A percentile compares a stretch with the other conserved stretches of the same genome.
Evolutionary conservation across 2,113 vertebrate genomes (phyloP).

Genomic region (Sterrhoptilus dennistouni): DNA sequence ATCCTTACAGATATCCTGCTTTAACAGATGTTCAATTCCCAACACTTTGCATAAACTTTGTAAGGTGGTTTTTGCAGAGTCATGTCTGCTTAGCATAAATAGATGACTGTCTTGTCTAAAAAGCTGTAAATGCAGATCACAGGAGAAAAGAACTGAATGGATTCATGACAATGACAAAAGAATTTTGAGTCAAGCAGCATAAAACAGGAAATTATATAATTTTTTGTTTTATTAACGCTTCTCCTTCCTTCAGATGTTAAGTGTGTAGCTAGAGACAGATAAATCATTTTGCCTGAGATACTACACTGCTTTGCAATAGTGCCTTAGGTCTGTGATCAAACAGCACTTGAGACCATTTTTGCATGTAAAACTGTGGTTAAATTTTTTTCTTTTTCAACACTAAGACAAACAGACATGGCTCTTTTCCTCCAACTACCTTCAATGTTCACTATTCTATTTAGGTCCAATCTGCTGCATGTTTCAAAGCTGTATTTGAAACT

Average conservation of each 20-base stretch:
- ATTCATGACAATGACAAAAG: neutral
- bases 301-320: neutral
- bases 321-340: neutral
- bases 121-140: neutral
- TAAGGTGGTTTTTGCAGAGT: neutral
- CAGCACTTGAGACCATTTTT: neutral
- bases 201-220: neutral
- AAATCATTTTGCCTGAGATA: neutral
- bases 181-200: neutral
- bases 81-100: neutral
- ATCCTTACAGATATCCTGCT: neutral
- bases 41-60: neutral
- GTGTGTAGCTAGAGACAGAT: neutral
- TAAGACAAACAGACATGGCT: neutral
- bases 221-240: neutral
- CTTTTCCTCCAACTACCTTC: neutral
- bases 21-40: neutral
- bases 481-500: constrained; percentile 1
- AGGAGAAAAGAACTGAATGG: neutral
- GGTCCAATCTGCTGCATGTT: neutral
- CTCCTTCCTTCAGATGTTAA: neutral
- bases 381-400: neutral
- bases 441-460: neutral
- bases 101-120: neutral
- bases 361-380: neutral